phyloP scores from a whole-genome alignment of 2,797 vertebrate species.

The Sebastes vulpes region DNA sequence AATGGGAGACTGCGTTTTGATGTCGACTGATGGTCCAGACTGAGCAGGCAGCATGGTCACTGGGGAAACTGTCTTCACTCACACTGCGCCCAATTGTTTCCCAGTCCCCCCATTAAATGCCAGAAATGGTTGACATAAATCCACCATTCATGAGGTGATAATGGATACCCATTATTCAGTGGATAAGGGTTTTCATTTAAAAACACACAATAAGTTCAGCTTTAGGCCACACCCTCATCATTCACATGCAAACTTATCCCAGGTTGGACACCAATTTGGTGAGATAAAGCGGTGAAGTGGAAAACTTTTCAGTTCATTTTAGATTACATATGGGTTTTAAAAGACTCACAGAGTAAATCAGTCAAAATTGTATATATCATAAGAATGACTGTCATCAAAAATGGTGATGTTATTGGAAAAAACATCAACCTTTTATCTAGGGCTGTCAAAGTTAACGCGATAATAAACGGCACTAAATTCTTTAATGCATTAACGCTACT shows the following conservation, averaged over 20 bases:
- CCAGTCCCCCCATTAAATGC: constrained; percentile 56
- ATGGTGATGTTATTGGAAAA: not conserved
- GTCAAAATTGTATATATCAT: not conserved
- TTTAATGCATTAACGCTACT: not conserved
- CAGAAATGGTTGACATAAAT: constrained; percentile 44
- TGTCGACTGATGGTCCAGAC: constrained; percentile 50
- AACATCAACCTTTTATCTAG: not conserved
- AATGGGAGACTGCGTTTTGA: constrained; percentile 49
- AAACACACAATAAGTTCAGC: constrained; percentile 15
- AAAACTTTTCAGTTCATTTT: not conserved
- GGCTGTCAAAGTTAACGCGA: not conserved
- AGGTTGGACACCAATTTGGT: not conserved
- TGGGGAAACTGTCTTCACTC: constrained; percentile 40
- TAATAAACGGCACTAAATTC: not conserved
- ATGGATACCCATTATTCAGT: constrained; percentile 33
- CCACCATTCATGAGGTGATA: constrained; percentile 49
- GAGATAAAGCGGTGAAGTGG: not conserved
- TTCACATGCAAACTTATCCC: constrained; percentile 12
- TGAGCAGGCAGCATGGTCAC: constrained; percentile 43
- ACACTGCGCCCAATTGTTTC: constrained; percentile 58
- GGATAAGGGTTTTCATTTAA: constrained; percentile 5
- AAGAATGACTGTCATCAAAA: not conserved
- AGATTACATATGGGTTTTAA: not conserved
- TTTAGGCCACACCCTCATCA: constrained; percentile 1
- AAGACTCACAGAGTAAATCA: not conserved